Conservation (phyloP, 1,140 invertebrate species). For the Eriocheir sinensis region DNA sequence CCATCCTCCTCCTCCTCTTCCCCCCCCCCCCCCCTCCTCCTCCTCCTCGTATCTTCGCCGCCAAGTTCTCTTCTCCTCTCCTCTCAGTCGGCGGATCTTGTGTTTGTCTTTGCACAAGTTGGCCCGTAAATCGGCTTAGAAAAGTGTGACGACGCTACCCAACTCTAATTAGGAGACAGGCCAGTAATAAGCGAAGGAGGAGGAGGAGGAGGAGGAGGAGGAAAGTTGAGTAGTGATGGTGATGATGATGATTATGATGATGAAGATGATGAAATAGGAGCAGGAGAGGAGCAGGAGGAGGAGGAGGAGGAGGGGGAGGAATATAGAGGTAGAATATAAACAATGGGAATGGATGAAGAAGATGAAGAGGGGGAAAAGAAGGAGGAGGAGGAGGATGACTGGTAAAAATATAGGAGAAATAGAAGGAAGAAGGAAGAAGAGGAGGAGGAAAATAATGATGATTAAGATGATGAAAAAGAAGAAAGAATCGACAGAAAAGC, state of each 20-base stretch:
- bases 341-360: not conserved
- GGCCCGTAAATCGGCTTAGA: not conserved
- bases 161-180: constrained; percentile 32
- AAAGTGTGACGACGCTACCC: not conserved
- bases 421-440: not conserved
- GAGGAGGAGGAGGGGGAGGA: not conserved
- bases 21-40: not conserved
- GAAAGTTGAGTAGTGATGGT: no score
- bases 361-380: not conserved
- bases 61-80: not conserved
- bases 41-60: not conserved
- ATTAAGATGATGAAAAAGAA: no score
- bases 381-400: not conserved
- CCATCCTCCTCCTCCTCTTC: not conserved
- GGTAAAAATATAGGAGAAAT: no score
- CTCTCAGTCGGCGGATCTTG: not conserved
- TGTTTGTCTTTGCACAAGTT: not conserved
- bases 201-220: not conserved
- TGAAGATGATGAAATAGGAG: not conserved
- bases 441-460: no score
- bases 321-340: no score
- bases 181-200: not conserved
- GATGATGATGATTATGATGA: not conserved
- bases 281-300: not conserved
- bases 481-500: no score